Percentiles rank a stretch among this genome's conserved stretches.
Conservation (phyloP, 37 sponge, comb jelly and placozoan species). For the Diacarnus erythraeanus region DNA sequence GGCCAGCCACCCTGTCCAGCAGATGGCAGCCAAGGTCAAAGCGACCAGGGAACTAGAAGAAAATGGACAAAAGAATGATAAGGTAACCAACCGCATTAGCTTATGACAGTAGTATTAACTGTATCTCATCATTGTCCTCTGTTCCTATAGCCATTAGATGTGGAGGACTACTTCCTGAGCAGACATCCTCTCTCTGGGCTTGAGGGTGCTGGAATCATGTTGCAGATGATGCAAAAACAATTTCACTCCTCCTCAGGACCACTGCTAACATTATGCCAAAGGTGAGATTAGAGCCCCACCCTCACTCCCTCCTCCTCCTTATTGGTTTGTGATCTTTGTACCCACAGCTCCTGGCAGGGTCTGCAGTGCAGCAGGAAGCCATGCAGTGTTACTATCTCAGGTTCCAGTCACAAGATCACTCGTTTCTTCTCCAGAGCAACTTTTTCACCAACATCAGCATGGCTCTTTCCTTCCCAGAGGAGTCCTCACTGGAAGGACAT, state of each 20-base stretch:
- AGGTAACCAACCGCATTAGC: neutral
- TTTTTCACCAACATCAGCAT: conserved; percentile 90
- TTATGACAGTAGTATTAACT: neutral
- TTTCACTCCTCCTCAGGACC: conserved; percentile 78
- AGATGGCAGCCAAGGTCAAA: conserved; percentile 44
- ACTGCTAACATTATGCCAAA: conserved; percentile 69
- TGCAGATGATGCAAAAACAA: conserved; percentile 51
- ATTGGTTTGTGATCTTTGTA: too few species aligned
- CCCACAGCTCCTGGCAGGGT: conserved; percentile 76
- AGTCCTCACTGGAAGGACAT: conserved; percentile 26
- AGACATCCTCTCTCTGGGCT: conserved; percentile 74
- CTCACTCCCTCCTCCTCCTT: neutral
- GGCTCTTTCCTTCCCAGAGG: conserved; percentile 84
- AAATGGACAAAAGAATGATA: conserved; percentile 51
- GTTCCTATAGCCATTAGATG: neutral
- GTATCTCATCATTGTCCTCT: neutral
- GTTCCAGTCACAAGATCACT: conserved; percentile 92
- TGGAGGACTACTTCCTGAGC: conserved; percentile 56
- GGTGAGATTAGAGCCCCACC: conserved; percentile 15
- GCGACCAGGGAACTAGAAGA: conserved; percentile 47
- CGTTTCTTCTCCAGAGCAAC: conserved; percentile 89
- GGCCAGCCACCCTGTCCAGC: conserved; percentile 58
- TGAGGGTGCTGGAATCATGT: conserved; percentile 69
- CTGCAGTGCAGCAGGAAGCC: conserved; percentile 85
- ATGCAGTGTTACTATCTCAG: conserved; percentile 90